Conservation (phyloP, 92 coral and sea anemone species). For the Isaurus tuberculatus region DNA sequence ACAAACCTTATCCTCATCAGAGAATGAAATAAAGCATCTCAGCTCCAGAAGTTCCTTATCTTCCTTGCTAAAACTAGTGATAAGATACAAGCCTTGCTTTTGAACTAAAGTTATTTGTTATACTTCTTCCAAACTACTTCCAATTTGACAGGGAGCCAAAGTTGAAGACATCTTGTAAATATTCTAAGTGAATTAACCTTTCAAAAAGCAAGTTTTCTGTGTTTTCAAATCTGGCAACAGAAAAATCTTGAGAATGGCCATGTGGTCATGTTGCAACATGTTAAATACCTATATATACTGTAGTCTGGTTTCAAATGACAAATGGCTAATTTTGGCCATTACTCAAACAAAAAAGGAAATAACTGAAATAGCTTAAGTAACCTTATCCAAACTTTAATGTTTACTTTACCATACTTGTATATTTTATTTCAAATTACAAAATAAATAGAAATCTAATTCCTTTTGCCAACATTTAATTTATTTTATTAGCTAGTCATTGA, state of each 20-base stretch:
- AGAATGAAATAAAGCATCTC: slow-evolving; percentile 29
- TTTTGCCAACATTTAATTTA: slow-evolving; percentile 1
- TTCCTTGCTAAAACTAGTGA: slow-evolving; percentile 40
- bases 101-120: slow-evolving; percentile 27
- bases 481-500: slow-evolving; percentile 7
- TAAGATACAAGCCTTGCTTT: slow-evolving; percentile 38
- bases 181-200: slow-evolving; percentile 4
- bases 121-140: slow-evolving; percentile 31
- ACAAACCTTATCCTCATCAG: slow-evolving; percentile 37
- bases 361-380: slow-evolving; percentile 21
- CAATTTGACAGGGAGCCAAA: slow-evolving; percentile 33
- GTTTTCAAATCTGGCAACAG: slow-evolving; percentile 18
- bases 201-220: slow-evolving; percentile 20
- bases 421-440: not conserved
- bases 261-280: slow-evolving; percentile 34
- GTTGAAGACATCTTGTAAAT: slow-evolving; percentile 27
- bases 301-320: slow-evolving; percentile 33
- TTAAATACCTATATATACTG: slow-evolving; percentile 20
- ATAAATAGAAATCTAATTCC: not conserved
- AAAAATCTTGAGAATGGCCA: slow-evolving; percentile 17
- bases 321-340: slow-evolving; percentile 32
- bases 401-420: not conserved
- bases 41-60: slow-evolving; percentile 35
- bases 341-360: slow-evolving; percentile 27
- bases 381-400: slow-evolving; percentile 4